A percentile compares a stretch with the other conserved stretches of the same genome.
phyloP scores from a whole-genome alignment of 1,140 invertebrate species.

The Ceratina calcarata region DNA sequence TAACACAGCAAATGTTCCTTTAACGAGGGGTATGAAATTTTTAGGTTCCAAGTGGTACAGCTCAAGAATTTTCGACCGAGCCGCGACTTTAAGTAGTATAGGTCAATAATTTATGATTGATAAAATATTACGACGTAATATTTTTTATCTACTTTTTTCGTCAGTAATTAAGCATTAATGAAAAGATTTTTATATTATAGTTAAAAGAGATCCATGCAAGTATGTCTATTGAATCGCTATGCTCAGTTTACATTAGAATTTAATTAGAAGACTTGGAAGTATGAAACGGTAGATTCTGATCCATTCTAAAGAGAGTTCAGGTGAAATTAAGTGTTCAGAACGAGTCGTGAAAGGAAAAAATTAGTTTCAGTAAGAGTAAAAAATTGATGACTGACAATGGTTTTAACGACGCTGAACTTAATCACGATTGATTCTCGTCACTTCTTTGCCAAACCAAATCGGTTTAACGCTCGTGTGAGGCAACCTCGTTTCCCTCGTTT shows the following conservation, averaged over 20 bases:
- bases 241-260: conserved; percentile 67
- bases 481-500: conserved; percentile 10
- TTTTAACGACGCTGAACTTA: too few species aligned
- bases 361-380: conserved; percentile 18
- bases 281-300: conserved; percentile 73
- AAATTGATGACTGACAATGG: conserved; percentile 24
- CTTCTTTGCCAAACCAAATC: conserved; percentile 27
- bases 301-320: conserved; percentile 68
- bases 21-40: too few species aligned
- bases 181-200: conserved; percentile 1
- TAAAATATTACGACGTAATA: too few species aligned
- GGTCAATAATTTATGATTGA: too few species aligned
- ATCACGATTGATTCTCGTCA: not conserved
- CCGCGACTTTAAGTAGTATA: not conserved
- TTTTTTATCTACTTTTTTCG: too few species aligned
- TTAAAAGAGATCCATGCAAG: conserved; percentile 12
- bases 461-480: not conserved
- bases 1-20: not conserved
- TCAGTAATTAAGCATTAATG: not conserved
- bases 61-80: not conserved
- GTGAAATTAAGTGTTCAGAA: conserved; percentile 32
- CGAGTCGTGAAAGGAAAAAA: conserved; percentile 9
- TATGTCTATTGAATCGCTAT: conserved; percentile 43
- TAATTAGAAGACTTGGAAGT: conserved; percentile 74
- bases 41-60: not conserved